phyloP scores from a whole-genome alignment of 2,888 invertebrate species.

The Eueremaeus valkanovi region DNA sequence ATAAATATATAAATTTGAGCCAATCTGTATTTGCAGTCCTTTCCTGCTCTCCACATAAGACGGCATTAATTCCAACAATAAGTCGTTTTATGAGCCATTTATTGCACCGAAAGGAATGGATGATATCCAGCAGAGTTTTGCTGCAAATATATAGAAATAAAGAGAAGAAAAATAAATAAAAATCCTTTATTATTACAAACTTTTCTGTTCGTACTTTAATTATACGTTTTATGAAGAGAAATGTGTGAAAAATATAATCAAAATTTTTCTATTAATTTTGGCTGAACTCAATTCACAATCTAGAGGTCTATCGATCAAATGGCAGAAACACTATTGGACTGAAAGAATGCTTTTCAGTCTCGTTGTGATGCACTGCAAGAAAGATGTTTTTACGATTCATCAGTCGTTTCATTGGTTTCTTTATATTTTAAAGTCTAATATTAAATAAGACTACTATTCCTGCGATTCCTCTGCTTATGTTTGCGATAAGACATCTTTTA shows the following conservation, averaged over 20 bases:
- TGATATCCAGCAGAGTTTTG: neutral
- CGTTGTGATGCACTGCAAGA: slow-evolving; percentile 5
- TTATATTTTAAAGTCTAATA: neutral
- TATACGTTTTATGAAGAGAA: too few relatives aligned
- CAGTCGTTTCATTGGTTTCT: neutral
- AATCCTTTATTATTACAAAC: neutral
- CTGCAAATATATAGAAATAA: neutral
- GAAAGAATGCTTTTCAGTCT: slow-evolving; percentile 14
- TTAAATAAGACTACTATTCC: slow-evolving; percentile 1
- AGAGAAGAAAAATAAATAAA: too few relatives aligned
- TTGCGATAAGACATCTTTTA: slow-evolving; percentile 23
- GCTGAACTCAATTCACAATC: neutral
- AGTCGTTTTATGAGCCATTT: slow-evolving; percentile 13
- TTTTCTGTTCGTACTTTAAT: neutral
- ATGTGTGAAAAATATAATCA: neutral
- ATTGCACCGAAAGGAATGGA: neutral
- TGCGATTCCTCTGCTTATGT: too few relatives aligned
- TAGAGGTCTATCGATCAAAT: slow-evolving; percentile 6
- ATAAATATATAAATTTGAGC: slow-evolving; percentile 9
- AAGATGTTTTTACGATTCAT: slow-evolving; percentile 11
- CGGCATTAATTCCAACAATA: slow-evolving; percentile 4
- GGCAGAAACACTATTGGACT: slow-evolving; percentile 2
- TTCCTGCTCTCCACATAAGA: neutral
- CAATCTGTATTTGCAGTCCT: neutral
- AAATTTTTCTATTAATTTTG: neutral